A percentile compares a stretch with the other conserved stretches of the same genome.
These are phyloP conservation scores for Oryzias javanicus DNA, from an alignment of 2,113 vertebrate species.

Conservation along the genomic window DNA sequence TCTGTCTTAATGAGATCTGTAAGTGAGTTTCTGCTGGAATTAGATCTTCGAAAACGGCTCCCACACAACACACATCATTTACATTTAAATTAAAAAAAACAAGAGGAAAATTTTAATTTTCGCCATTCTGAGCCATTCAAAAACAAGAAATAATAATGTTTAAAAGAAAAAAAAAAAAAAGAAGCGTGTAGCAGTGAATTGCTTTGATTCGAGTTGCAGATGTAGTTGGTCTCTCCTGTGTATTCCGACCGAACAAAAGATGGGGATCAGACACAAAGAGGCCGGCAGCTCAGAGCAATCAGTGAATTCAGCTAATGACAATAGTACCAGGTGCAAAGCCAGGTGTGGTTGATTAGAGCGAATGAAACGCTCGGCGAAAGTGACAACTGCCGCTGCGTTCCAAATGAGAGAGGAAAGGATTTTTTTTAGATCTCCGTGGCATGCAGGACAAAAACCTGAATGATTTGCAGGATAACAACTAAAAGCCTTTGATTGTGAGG, in stretches of 20 bases:
- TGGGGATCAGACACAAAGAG: constrained; percentile 27
- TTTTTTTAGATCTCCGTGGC: constrained; percentile 14
- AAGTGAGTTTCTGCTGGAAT: constrained; percentile 54
- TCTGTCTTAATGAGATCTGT: constrained; percentile 64
- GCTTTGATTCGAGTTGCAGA: constrained; percentile 14
- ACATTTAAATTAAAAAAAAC: constrained; percentile 32
- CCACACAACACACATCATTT: constrained; percentile 35
- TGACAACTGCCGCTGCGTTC: constrained; percentile 57
- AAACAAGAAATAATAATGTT: neutral
- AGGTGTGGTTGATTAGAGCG: constrained; percentile 74
- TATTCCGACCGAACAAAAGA: constrained; percentile 44
- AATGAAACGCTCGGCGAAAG: constrained; percentile 56
- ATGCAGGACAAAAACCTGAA: constrained; percentile 35
- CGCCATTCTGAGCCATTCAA: constrained; percentile 16
- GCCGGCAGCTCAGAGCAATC: constrained; percentile 47
- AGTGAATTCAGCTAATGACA: constrained; percentile 62
- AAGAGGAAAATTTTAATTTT: constrained; percentile 12
- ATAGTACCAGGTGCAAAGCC: constrained; percentile 69
- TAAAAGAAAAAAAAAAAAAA: neutral
- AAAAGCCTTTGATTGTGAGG: constrained; percentile 21
- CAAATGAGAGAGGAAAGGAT: constrained; percentile 40
- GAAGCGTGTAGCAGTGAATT: neutral
- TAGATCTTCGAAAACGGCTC: constrained; percentile 60
- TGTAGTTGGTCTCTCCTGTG: constrained; percentile 4
- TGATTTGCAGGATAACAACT: constrained; percentile 12